Conservation (phyloP, 64 coral and sea anemone genomes). For the Stylophora pistillata region DNA sequence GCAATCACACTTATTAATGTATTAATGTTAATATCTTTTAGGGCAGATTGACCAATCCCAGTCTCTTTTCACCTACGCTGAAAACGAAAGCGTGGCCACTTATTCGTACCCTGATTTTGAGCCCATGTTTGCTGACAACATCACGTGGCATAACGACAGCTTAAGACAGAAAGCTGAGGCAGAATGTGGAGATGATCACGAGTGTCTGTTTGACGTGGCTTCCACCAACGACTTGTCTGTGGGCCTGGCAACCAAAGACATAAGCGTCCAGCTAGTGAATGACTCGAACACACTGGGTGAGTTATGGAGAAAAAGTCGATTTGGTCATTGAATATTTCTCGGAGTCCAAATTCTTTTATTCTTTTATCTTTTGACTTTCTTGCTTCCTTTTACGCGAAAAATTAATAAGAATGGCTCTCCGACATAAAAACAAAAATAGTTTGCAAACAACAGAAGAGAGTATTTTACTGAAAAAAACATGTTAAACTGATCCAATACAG, state of each 20-base stretch:
- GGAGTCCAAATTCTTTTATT: neutral
- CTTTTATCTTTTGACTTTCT: neutral
- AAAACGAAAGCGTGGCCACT: slow-evolving; percentile 19
- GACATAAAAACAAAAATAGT: too few relatives aligned
- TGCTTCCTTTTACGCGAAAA: too few relatives aligned
- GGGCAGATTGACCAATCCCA: slow-evolving; percentile 51
- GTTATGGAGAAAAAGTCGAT: neutral
- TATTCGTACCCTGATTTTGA: neutral
- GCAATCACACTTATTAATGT: neutral
- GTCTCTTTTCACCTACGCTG: slow-evolving; percentile 42
- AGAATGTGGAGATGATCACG: slow-evolving; percentile 12
- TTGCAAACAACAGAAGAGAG: too few relatives aligned
- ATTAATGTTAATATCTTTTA: neutral
- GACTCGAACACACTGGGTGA: slow-evolving; percentile 43
- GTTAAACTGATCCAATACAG: too few relatives aligned
- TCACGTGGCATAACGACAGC: neutral
- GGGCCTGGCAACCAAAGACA: slow-evolving; percentile 29
- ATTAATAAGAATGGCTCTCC: too few relatives aligned
- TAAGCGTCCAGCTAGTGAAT: slow-evolving; percentile 12
- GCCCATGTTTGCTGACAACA: slow-evolving; percentile 53
- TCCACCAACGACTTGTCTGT: slow-evolving; percentile 35
- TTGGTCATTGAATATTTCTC: too few relatives aligned
- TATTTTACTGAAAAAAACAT: too few relatives aligned
- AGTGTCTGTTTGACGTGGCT: slow-evolving; percentile 53
- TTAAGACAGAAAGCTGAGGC: neutral